Evolutionary conservation across 2,113 vertebrate genomes (phyloP), one percentile per base, ranked within the genome.

Genomic region (Pipa parva): DNA sequence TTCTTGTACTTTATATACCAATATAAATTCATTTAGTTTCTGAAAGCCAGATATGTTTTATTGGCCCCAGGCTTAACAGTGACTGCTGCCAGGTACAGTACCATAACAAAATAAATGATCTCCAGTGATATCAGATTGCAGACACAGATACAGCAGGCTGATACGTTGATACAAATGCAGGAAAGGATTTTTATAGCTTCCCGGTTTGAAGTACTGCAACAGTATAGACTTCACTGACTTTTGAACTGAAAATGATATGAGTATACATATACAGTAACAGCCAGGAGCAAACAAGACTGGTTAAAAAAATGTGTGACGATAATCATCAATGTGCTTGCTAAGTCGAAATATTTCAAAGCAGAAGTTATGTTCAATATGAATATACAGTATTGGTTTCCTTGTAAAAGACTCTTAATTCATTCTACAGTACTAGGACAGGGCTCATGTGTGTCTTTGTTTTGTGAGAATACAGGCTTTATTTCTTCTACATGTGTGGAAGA

Each of bases 51-150:
- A 49, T 21, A 49, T 24, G 9, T 49, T 49, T 49, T 49, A 49
- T 49, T 49, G 46, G 46, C 46, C 46, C 12, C 46, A 49, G 39
- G 21, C 46, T 49, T 49, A 49, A 49, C 46, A 49, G 46, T 49
- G 46, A 20, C 46, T 49, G 46, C 46, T 22, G 46, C 46, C 46
- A 49, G 46, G 21, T 49, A 49, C 46, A 49, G 18, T 49, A 49
- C 46, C 46, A 49, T 49, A 49, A 49, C 46, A 49, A 49, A 49
- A 49, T 49, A 49, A 49, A 49, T 49, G 46, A 49, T 49, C 46
- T 49, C 46, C 21, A 49, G 46, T 20, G 46, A 20, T 49, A 49
- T 49, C 46, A 49, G 46, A 49, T 49, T 49, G 46, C 46, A 49
- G 46, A 12, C 46, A 49, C 46, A 49, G 46, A 49, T 49, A 49